A percentile compares a stretch with the other conserved stretches of the same genome.
These are phyloP conservation scores for Cryptosula pallasiana DNA, from an alignment of 2,888 invertebrate species.

Conservation along the genomic window DNA sequence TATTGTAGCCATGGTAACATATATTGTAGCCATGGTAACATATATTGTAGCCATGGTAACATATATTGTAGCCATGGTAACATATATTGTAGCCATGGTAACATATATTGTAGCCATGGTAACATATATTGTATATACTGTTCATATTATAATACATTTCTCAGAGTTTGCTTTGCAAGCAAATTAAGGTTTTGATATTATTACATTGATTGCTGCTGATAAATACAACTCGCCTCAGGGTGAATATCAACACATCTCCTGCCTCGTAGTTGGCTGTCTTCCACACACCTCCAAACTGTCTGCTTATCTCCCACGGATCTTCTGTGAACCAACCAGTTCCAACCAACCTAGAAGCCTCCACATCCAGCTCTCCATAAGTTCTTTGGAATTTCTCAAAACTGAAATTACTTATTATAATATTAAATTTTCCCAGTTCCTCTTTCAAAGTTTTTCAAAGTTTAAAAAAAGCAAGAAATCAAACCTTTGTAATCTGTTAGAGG, in stretches of 20 bases:
- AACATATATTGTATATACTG: background rate
- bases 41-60: too few species aligned
- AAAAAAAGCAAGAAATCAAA: too few species aligned
- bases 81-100: background rate
- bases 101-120: background rate
- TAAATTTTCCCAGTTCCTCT: too few species aligned
- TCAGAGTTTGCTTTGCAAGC: background rate
- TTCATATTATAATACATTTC: background rate
- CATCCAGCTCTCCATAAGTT: slow-evolving; percentile 37
- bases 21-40: too few species aligned
- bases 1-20: too few species aligned
- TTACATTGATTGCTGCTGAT: background rate
- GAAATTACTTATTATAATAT: too few species aligned
- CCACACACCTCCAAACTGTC: slow-evolving; percentile 44
- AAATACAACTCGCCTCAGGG: slow-evolving; percentile 34
- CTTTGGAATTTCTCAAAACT: slow-evolving; percentile 36
- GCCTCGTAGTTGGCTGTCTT: slow-evolving; percentile 42
- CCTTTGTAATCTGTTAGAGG: slow-evolving; percentile 36
- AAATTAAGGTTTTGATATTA: background rate
- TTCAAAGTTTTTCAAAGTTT: too few species aligned
- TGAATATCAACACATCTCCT: slow-evolving; percentile 43
- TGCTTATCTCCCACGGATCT: slow-evolving; percentile 42
- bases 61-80: too few species aligned
- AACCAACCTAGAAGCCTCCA: slow-evolving; percentile 32
- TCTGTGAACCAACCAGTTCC: slow-evolving; percentile 45